Conservation (phyloP, 2,888 invertebrate species). For the Pandemis heparana region DNA sequence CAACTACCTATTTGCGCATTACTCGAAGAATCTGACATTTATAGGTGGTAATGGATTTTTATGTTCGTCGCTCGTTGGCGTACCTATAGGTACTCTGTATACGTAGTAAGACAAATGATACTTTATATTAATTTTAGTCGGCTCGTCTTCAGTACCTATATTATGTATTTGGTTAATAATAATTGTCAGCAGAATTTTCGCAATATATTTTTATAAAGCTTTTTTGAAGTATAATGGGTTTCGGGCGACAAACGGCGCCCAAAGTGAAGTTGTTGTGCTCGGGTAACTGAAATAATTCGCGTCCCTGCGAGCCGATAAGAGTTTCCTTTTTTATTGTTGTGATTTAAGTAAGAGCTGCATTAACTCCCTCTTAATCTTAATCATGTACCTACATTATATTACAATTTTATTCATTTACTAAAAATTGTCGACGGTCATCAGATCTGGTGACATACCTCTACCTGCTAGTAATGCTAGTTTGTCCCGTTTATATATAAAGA, state of each 20-base stretch:
- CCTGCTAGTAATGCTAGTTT: too few relatives aligned
- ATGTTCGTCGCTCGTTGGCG: not conserved
- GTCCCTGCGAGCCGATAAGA: conserved; percentile 2
- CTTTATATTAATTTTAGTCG: too few relatives aligned
- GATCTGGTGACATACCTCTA: too few relatives aligned
- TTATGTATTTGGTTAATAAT: not conserved
- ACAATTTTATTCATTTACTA: too few relatives aligned
- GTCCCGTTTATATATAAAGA: too few relatives aligned
- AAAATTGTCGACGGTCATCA: too few relatives aligned
- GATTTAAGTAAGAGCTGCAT: not conserved
- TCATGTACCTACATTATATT: too few relatives aligned
- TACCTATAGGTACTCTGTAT: too few relatives aligned
- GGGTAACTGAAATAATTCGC: conserved; percentile 36
- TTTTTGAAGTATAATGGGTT: conserved; percentile 24
- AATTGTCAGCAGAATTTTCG: conserved; percentile 3
- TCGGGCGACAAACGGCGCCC: conserved; percentile 20
- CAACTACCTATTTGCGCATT: not conserved
- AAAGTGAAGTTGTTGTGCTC: conserved; percentile 20
- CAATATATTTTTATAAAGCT: conserved; percentile 28
- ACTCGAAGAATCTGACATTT: not conserved
- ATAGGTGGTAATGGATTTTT: not conserved
- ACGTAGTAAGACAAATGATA: too few relatives aligned
- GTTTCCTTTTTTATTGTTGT: not conserved
- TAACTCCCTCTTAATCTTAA: too few relatives aligned
- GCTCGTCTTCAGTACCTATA: not conserved